Percentiles rank a stretch among this genome's conserved stretches.
Conservation (phyloP, 2,113 vertebrate species). For the Craseonycteris thonglongyai region DNA sequence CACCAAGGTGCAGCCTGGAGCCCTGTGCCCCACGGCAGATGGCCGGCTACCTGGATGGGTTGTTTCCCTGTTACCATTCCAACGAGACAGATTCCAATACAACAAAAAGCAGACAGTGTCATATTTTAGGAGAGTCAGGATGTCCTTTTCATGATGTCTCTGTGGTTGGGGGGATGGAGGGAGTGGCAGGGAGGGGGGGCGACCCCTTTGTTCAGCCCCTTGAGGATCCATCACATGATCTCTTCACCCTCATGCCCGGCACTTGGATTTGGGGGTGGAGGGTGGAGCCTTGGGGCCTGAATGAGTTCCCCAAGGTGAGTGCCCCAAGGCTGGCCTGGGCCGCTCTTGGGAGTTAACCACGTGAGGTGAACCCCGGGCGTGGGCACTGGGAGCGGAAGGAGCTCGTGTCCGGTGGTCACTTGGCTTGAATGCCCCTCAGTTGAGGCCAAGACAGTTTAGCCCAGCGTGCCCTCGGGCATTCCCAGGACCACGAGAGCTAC, state of each 20-base stretch:
- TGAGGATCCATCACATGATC: accelerated
- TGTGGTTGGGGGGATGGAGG: not conserved
- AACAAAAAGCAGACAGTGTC: accelerated
- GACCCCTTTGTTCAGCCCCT: not conserved
- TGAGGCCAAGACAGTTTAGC: accelerated
- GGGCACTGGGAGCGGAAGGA: accelerated
- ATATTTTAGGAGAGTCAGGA: no score
- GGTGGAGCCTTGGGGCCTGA: not conserved
- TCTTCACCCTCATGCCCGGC: accelerated
- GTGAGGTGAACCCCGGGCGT: accelerated
- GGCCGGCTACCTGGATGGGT: not conserved
- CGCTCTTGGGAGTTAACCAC: not conserved
- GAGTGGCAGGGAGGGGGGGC: accelerated
- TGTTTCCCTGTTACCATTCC: not conserved
- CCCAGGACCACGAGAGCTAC: accelerated
- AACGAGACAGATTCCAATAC: not conserved
- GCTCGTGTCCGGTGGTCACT: accelerated
- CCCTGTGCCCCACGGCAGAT: accelerated
- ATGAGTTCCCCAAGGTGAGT: not conserved
- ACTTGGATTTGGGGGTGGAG: not conserved
- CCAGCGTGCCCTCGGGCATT: not conserved
- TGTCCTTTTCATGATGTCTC: not conserved
- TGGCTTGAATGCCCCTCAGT: accelerated
- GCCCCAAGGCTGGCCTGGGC: not conserved
- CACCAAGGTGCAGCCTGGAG: accelerated